A percentile compares a stretch with the other conserved stretches of the same genome.
Conservation (phyloP, 2,888 invertebrate genomes). For the Coelogynopora nodosa region DNA sequence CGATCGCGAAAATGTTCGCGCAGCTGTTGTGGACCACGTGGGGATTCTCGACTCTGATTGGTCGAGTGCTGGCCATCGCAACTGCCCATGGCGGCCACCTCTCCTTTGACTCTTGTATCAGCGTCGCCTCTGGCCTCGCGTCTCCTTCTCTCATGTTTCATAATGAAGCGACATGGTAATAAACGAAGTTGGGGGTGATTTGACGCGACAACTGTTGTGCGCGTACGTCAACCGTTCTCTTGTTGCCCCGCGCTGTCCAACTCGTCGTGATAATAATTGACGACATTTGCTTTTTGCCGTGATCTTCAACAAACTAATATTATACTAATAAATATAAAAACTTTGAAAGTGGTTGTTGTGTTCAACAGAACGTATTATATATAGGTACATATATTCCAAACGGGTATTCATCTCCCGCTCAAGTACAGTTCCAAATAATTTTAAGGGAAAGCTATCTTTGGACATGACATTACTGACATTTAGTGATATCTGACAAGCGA, state of each 20-base stretch:
- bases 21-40: background rate
- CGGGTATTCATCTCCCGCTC: background rate
- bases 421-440: background rate
- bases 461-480: background rate
- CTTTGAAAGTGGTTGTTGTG: conserved; percentile 18
- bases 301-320: background rate
- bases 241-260: conserved; percentile 12
- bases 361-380: background rate
- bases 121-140: background rate
- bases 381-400: background rate
- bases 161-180: conserved; percentile 8
- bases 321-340: background rate
- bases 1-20: conserved; percentile 10
- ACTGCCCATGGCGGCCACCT: background rate
- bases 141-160: background rate
- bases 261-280: background rate
- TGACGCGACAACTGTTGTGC: background rate
- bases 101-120: background rate
- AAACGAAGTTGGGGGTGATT: background rate
- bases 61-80: background rate
- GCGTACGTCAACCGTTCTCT: background rate
- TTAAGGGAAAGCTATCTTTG: background rate
- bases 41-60: background rate
- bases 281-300: background rate
- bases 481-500: background rate